Conservation (phyloP, 2,888 invertebrate genomes). For the Drosophila mimica region DNA sequence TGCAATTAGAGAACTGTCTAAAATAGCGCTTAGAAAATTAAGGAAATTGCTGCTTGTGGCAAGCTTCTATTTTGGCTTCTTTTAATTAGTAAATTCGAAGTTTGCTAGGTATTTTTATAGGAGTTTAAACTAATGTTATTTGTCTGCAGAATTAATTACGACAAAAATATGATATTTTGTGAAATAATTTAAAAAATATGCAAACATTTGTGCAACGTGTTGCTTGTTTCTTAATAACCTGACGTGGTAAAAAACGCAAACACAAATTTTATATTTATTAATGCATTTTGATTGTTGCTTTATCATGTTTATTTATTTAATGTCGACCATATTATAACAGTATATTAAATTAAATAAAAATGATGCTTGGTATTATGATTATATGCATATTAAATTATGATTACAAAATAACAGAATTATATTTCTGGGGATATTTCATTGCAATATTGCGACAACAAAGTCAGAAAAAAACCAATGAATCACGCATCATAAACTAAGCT, state of each 20-base stretch:
- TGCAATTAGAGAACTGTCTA: slow-evolving; percentile 21
- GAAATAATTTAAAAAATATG: neutral
- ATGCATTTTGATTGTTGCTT: too few relatives aligned
- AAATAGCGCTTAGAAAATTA: neutral
- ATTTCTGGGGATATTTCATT: neutral
- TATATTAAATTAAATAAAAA: too few relatives aligned
- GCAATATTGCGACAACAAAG: neutral
- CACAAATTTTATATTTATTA: neutral
- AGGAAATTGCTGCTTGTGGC: neutral
- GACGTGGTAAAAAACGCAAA: neutral
- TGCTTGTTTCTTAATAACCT: neutral
- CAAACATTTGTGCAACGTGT: neutral
- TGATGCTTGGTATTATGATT: too few relatives aligned
- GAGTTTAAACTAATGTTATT: neutral
- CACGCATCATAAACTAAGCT: too few relatives aligned
- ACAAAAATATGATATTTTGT: neutral
- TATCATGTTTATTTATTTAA: neutral
- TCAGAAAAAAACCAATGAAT: too few relatives aligned
- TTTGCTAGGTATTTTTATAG: neutral
- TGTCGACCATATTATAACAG: neutral
- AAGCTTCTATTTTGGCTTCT: neutral
- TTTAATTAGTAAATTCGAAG: neutral
- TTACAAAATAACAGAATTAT: neutral
- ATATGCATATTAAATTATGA: too few relatives aligned
- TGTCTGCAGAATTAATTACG: neutral